Conservation (phyloP, 64 coral and sea anemone genomes). For the Catalaphyllia jardinei region DNA sequence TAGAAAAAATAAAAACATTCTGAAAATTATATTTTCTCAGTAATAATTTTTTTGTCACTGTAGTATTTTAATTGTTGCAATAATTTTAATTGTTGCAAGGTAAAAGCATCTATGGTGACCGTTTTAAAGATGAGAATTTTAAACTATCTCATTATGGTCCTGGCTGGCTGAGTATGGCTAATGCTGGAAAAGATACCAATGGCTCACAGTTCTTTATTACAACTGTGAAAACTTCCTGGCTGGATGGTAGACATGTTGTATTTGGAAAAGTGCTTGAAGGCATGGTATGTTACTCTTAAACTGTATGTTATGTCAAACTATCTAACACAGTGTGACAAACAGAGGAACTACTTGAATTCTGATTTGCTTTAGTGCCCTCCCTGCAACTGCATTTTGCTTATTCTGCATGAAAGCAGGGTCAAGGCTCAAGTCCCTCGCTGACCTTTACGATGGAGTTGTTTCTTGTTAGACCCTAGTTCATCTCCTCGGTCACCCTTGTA, state of each 20-base stretch:
- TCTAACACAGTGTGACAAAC: too few species aligned
- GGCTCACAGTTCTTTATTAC: slow-evolving; percentile 93
- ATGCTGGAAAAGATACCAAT: slow-evolving; percentile 81
- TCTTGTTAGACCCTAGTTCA: too few species aligned
- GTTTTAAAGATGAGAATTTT: slow-evolving; percentile 90
- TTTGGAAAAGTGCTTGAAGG: slow-evolving; percentile 90
- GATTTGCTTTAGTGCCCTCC: too few species aligned
- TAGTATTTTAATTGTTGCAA: too few species aligned
- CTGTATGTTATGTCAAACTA: too few species aligned
- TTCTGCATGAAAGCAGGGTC: too few species aligned
- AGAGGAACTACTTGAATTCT: too few species aligned
- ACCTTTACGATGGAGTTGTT: too few species aligned
- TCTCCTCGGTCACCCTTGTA: too few species aligned
- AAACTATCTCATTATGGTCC: slow-evolving; percentile 70
- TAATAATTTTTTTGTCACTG: background rate
- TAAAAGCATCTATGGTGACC: slow-evolving; percentile 81
- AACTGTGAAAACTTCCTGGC: slow-evolving; percentile 74
- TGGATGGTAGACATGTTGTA: slow-evolving; percentile 91
- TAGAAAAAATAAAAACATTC: too few species aligned
- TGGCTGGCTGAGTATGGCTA: slow-evolving; percentile 85
- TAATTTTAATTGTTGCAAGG: slow-evolving; percentile 6
- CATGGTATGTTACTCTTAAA: slow-evolving; percentile 57
- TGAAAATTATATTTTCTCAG: background rate
- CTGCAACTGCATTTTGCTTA: too few species aligned
- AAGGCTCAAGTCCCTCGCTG: too few species aligned